Percentiles rank a stretch among this genome's conserved stretches.
Conservation (phyloP, 2,888 invertebrate genomes). For the Drosophila acutilabella region DNA sequence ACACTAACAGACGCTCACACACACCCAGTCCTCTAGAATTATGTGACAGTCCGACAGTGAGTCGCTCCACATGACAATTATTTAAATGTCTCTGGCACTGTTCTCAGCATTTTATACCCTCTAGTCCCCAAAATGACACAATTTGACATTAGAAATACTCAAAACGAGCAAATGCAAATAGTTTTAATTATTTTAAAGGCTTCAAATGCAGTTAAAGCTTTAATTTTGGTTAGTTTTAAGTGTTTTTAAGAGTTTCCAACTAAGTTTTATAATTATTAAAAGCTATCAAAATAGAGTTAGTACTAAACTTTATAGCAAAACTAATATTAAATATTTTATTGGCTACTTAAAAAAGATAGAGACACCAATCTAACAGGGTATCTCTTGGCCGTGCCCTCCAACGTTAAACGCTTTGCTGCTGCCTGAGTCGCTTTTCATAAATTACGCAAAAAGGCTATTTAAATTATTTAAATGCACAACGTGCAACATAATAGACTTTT, state of each 20-base stretch:
- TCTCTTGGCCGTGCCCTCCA: background rate
- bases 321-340: no score
- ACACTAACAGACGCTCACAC: slow-evolving; percentile 5
- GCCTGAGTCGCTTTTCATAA: slow-evolving; percentile 44
- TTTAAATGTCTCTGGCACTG: slow-evolving; percentile 42
- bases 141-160: background rate
- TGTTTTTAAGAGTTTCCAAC: no score
- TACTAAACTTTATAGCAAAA: no score
- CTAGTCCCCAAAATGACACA: background rate
- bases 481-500: slow-evolving; percentile 11
- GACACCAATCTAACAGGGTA: background rate
- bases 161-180: background rate
- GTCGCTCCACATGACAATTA: slow-evolving; percentile 48
- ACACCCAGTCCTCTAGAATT: background rate
- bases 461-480: slow-evolving; percentile 44
- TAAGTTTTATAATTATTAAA: no score
- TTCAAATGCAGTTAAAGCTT: background rate
- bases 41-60: slow-evolving; percentile 31
- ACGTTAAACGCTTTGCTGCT: slow-evolving; percentile 2
- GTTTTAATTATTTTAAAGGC: background rate
- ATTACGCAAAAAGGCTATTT: slow-evolving; percentile 43
- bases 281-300: no score
- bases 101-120: slow-evolving; percentile 20
- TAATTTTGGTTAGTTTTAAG: no score
- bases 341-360: no score